Evolutionary conservation across 2,797 vertebrate species (phyloP).

Genomic region (Alca torda): DNA sequence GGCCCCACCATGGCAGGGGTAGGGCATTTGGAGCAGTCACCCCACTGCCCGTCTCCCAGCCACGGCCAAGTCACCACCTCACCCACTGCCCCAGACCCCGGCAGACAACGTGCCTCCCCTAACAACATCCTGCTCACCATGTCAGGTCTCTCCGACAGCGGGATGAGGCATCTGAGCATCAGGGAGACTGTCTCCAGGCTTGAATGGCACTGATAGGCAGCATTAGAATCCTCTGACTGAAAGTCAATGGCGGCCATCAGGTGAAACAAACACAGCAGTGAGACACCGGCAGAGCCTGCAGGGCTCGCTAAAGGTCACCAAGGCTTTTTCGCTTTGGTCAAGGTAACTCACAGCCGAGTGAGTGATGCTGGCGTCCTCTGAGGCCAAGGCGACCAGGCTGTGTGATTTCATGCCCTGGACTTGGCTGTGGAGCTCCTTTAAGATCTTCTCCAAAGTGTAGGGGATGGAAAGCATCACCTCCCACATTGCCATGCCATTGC

Average conservation of each 20-base stretch:
- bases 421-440: not conserved
- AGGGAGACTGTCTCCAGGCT: not conserved
- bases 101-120: not conserved
- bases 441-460: not conserved
- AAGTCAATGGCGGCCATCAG: not conserved
- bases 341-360: not conserved
- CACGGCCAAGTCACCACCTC: too few species aligned
- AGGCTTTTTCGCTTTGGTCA: not conserved
- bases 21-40: too few species aligned
- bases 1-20: too few species aligned
- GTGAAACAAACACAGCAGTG: not conserved
- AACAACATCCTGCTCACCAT: not conserved
- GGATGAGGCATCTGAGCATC: not conserved
- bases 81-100: not conserved
- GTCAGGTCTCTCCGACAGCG: not conserved
- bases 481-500: not conserved
- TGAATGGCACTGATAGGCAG: not conserved
- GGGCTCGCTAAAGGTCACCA: not conserved
- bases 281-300: not conserved
- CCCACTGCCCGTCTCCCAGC: too few species aligned
- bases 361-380: not conserved
- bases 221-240: not conserved
- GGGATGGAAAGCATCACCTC: not conserved
- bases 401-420: not conserved
- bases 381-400: not conserved